Conservation (phyloP, 1,140 invertebrate species). For the Camponotus pennsylvanicus region DNA sequence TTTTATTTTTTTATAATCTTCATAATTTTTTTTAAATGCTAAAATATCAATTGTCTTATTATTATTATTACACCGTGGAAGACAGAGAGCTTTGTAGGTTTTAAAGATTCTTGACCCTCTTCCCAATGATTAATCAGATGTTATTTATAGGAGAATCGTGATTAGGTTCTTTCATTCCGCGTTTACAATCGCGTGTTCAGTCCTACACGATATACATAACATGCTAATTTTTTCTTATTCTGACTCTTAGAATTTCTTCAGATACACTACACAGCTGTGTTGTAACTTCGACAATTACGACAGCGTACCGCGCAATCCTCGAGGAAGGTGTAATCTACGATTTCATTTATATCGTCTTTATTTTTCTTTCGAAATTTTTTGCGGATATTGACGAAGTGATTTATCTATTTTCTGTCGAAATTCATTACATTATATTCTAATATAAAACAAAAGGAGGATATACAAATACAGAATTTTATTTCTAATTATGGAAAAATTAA, state of each 20-base stretch:
- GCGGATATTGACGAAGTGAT: neutral
- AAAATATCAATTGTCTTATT: constrained; percentile 8
- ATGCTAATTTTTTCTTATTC: constrained; percentile 27
- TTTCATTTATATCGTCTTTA: constrained; percentile 29
- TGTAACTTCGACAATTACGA: constrained; percentile 25
- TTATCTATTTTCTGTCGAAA: neutral
- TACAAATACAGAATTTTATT: no score
- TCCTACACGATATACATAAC: neutral
- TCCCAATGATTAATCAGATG: constrained; percentile 15
- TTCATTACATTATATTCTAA: neutral
- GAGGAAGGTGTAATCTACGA: constrained; percentile 26
- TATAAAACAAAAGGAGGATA: neutral
- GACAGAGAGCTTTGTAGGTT: neutral
- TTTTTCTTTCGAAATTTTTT: constrained; percentile 15
- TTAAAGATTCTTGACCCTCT: neutral
- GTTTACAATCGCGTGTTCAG: neutral
- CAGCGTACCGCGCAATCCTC: constrained; percentile 11
- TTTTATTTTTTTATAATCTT: neutral
- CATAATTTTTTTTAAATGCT: neutral
- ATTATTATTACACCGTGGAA: neutral
- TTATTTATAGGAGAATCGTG: constrained; percentile 4
- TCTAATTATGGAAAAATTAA: no score
- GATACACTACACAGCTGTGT: constrained; percentile 5
- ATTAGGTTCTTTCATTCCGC: no score
- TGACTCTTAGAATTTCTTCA: neutral